Evolutionary conservation across 2,797 vertebrate genomes (phyloP), one percentile per base, ranked within the genome.

Genomic region (Melanotaenia nigrans): DNA sequence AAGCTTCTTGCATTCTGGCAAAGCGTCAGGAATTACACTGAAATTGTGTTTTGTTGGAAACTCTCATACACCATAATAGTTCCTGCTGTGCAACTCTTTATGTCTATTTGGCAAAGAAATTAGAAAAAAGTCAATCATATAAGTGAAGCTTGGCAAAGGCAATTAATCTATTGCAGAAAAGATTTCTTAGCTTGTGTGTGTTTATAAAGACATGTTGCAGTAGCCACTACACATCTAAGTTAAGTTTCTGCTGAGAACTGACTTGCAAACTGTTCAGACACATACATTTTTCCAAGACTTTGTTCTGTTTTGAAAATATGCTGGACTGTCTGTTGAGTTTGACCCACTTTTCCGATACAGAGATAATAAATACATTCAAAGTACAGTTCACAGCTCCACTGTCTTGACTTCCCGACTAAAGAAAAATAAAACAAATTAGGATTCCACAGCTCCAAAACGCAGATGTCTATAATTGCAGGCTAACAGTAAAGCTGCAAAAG

Each of bases 311-410:
- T 82, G 64, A 84, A 85, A 84, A 88, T 40, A 61, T 42, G 45
- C 65, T 63, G 58, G 72, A 70, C 70, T 32, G 63, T 76, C 68
- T 66, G 42, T 58, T 54, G 68, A 71, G 62, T 84, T 75, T 89
- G 84, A 87, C 87, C 88, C 88, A 90, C 76, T 90, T 90, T 82
- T 71, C 28, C 47, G 71, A 80, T 57, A 45, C 60, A 61, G 67
- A 79, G 73, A 89, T 74, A 82, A 86, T 82, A 89, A 86, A 87
- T 69, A 66, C 38, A 3, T n/a, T 73, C 42, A 75, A 82, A 79
- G 77, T 61, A 67, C 30, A 68, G n/a, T 56, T 75, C 33, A 56
- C 65, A 63, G 35, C 65, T 69, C 73, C 66, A 77, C 69, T 65
- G 36, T 63, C 16, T 65, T 33, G 62, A 71, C 68, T 57, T 63